Evolutionary conservation across 2,888 invertebrate genomes (phyloP), one percentile per base, ranked within the genome.

Genomic region (Leucophenga montana): DNA sequence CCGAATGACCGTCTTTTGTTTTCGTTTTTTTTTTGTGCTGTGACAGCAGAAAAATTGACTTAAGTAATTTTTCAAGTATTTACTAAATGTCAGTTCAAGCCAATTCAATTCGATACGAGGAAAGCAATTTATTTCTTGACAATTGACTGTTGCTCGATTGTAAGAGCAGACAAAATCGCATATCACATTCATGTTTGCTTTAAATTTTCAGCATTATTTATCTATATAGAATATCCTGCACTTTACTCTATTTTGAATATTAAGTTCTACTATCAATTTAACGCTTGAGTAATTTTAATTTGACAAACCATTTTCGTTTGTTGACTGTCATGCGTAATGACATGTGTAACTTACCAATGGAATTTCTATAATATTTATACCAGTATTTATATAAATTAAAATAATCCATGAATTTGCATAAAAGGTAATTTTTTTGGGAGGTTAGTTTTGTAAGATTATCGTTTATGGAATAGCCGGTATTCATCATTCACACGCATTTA

Each of bases 211-310:
- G 13, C 46, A 46, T 46, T 46, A 46, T 46, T 46, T 46, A 46
- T 6, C 6, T 46, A 3, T 46, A n/a, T 50, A 11, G n/a, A 18
- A 5, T 50, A 16, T 50, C 8, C 18, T 16, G 13, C 4, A 16
- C n/a, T 50, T 14, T 50, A 50, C 1, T 16, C 8, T 50, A 1
- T 16, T 50, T 50, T n/a, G 50, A 16, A 16, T 11, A 11, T 50
- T 50, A 18, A 44, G 16, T 33, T 64, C 69, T 75, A 73, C 71
- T 78, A 64, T 78, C 77, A 71, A 77, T 80, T 83, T 75, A 73
- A 78, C 77, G 83, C 75, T 76, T 75, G 74, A 72, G 64, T 74
- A 75, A 75, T 68, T 75, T 67, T 75, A 78, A 78, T 80, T 81
- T 74, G 72, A 50, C 74, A 46, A 78, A 68, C 71, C 67, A 75